phyloP scores from a whole-genome alignment of 2,113 vertebrate species.

The Mesoclemmys tuberculata region DNA sequence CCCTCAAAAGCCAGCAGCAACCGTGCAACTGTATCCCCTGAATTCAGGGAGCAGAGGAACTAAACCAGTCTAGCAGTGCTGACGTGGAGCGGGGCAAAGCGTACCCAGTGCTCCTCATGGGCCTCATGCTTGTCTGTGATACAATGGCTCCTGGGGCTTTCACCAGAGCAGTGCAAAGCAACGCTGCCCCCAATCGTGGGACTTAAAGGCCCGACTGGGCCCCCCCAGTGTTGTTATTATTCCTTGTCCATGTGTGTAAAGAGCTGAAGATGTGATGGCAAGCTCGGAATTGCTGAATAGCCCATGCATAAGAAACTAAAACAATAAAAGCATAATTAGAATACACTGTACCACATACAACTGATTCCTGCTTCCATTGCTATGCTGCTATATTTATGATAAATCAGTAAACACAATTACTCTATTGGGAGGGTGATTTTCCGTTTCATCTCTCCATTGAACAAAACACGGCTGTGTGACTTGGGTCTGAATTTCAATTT shows the following conservation, averaged over 20 bases:
- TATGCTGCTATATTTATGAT: slow-evolving; percentile 72
- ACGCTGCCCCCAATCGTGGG: neutral
- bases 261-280: slow-evolving; percentile 33
- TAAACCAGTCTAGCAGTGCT: neutral
- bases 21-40: too few species aligned
- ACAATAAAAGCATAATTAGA: slow-evolving; percentile 76
- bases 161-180: neutral
- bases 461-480: slow-evolving; percentile 69
- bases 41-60: neutral
- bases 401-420: slow-evolving; percentile 67
- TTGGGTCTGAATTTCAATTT: slow-evolving; percentile 77
- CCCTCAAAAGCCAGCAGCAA: neutral
- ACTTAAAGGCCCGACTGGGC: neutral
- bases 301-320: slow-evolving; percentile 61
- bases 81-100: neutral
- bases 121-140: neutral
- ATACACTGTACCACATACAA: slow-evolving; percentile 54
- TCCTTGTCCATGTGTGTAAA: slow-evolving; percentile 41
- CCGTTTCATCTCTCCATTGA: slow-evolving; percentile 74
- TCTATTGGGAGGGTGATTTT: slow-evolving; percentile 67
- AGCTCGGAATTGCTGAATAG: slow-evolving; percentile 65
- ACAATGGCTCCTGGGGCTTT: neutral
- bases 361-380: slow-evolving; percentile 63
- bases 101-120: neutral
- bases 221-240: neutral